Conservation (phyloP, 2,113 vertebrate genomes). For the Pseudopipra pipra region DNA sequence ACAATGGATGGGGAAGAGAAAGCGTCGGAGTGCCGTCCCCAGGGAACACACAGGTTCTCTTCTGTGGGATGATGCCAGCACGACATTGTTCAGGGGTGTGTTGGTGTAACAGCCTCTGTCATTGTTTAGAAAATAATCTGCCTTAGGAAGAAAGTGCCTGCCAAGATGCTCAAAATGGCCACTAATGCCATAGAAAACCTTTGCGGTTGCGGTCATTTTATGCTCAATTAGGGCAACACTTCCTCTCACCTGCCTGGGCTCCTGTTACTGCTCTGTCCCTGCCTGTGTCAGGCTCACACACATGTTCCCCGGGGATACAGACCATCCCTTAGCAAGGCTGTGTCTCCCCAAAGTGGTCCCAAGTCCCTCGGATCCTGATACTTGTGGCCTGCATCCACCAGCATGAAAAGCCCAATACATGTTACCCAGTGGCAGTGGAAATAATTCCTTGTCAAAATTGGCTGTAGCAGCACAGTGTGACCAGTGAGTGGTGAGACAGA, state of each 20-base stretch:
- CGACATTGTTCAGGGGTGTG: neutral
- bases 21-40: neutral
- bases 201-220: neutral
- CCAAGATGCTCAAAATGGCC: neutral
- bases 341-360: neutral
- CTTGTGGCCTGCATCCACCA: neutral
- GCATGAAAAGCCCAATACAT: neutral
- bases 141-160: neutral
- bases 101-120: neutral
- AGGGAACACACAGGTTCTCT: neutral
- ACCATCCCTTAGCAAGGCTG: neutral
- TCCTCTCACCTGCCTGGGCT: neutral
- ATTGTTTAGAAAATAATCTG: neutral
- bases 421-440: neutral
- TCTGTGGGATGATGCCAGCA: neutral
- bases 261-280: neutral
- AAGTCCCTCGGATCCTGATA: neutral
- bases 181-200: neutral
- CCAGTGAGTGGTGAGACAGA: neutral
- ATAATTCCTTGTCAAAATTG: neutral
- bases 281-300: neutral
- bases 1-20: neutral
- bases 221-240: neutral
- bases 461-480: neutral
- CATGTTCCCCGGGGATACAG: neutral